Percentiles rank a stretch among this genome's conserved stretches.
Conservation (phyloP, 1,140 invertebrate species). For the Heliconius himera region DNA sequence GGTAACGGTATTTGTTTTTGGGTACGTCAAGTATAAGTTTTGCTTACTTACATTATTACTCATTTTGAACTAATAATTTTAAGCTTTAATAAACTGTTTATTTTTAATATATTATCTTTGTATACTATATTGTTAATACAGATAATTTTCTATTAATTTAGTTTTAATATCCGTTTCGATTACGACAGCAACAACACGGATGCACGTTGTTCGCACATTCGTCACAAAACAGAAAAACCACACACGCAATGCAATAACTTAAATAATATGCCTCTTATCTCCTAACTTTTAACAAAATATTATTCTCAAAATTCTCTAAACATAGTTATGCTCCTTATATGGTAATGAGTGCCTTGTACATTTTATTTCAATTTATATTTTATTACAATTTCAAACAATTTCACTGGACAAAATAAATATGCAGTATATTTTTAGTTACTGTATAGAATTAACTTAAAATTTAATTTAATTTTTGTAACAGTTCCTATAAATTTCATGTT, state of each 20-base stretch:
- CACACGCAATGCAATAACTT: slow-evolving; percentile 12
- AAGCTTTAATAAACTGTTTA: not conserved
- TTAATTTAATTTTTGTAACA: no score
- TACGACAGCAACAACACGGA: slow-evolving; percentile 17
- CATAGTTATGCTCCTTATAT: not conserved
- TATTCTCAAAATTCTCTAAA: not conserved
- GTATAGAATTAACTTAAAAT: no score
- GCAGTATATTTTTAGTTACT: no score
- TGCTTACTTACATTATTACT: not conserved
- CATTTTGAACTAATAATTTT: not conserved
- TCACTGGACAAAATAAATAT: no score
- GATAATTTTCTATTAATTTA: not conserved
- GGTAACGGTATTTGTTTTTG: slow-evolving; percentile 79
- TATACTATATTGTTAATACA: not conserved
- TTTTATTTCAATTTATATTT: not conserved
- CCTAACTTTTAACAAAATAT: not conserved
- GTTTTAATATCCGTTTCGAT: slow-evolving; percentile 18
- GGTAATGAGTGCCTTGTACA: not conserved
- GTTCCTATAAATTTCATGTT: no score
- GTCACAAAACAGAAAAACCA: slow-evolving; percentile 33
- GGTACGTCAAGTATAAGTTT: slow-evolving; percentile 54
- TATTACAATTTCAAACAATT: no score
- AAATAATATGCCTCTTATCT: not conserved
- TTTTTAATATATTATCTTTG: not conserved
- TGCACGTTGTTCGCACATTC: slow-evolving; percentile 33